Conservation (phyloP, 2,113 vertebrate genomes). For the Indicator maculatus region DNA sequence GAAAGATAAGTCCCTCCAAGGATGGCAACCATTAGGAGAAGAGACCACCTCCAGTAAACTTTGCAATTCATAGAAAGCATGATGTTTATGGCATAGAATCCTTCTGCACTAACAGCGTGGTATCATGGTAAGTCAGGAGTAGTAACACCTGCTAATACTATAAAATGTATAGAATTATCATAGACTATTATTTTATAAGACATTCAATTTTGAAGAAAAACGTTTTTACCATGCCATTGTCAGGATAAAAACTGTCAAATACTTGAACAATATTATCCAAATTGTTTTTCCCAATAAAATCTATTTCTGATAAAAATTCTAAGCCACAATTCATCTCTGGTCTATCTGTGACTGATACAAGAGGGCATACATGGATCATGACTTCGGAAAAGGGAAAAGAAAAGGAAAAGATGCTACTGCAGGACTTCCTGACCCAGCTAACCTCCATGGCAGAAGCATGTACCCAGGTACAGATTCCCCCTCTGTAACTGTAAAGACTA, state of each 20-base stretch:
- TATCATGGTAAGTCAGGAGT: too few species aligned
- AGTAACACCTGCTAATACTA: too few species aligned
- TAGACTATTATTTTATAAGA: too few species aligned
- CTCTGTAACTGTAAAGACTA: background rate
- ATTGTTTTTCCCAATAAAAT: background rate
- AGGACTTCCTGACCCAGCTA: background rate
- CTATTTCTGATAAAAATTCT: background rate
- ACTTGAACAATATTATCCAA: background rate
- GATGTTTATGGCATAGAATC: background rate
- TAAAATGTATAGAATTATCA: too few species aligned
- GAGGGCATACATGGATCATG: background rate
- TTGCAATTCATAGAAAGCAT: background rate
- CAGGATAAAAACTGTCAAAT: background rate
- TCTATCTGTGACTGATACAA: background rate
- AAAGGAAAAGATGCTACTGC: background rate
- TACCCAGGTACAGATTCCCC: too few species aligned
- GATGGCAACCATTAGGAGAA: background rate
- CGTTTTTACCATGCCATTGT: too few species aligned
- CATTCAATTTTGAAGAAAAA: too few species aligned
- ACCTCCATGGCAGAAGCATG: accelerated
- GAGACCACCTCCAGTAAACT: background rate
- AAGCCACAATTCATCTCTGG: background rate
- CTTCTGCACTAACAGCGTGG: background rate
- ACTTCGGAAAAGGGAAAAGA: background rate
- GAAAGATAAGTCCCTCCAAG: background rate